phyloP scores from a whole-genome alignment of 2,797 vertebrate genomes.

The Chaenodraco wilsoni region DNA sequence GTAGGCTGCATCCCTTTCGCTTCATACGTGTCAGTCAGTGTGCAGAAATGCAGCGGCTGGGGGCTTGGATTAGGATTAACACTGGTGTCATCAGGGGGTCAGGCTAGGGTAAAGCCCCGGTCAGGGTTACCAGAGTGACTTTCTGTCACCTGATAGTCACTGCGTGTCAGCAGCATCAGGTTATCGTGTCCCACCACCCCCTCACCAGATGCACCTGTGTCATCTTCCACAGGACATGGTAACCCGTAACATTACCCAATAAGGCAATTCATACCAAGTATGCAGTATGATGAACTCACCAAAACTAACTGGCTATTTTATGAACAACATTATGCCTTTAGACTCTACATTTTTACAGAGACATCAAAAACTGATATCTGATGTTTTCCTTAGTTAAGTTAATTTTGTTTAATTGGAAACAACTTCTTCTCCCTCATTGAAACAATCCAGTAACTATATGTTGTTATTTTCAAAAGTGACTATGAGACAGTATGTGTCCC shows the following conservation, averaged over 20 bases:
- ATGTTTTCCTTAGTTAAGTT: background rate
- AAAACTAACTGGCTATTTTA: background rate
- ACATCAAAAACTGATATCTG: background rate
- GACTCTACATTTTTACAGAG: no score
- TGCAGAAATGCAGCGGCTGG: slow-evolving; percentile 2
- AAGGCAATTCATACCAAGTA: background rate
- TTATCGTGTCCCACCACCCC: slow-evolving; percentile 22
- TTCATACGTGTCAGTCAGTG: background rate
- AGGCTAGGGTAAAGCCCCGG: slow-evolving; percentile 32
- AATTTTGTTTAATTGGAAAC: background rate
- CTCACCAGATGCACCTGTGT: slow-evolving; percentile 40
- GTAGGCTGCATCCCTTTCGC: background rate
- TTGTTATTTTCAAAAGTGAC: slow-evolving; percentile 9
- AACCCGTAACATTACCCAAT: background rate
- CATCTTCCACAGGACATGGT: slow-evolving; percentile 1
- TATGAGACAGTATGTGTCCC: background rate
- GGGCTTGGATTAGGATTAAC: slow-evolving; percentile 37
- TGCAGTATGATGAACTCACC: background rate
- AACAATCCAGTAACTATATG: background rate
- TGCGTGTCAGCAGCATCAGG: slow-evolving; percentile 43
- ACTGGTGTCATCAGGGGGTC: slow-evolving; percentile 27
- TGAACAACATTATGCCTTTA: background rate
- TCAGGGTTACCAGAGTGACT: slow-evolving; percentile 31
- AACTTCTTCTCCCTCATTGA: background rate
- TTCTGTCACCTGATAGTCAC: slow-evolving; percentile 50